Percentiles rank a stretch among this genome's conserved stretches.
These are phyloP conservation scores for Punctoribates punctum DNA, from an alignment of 2,888 invertebrate species.

Conservation along the genomic window DNA sequence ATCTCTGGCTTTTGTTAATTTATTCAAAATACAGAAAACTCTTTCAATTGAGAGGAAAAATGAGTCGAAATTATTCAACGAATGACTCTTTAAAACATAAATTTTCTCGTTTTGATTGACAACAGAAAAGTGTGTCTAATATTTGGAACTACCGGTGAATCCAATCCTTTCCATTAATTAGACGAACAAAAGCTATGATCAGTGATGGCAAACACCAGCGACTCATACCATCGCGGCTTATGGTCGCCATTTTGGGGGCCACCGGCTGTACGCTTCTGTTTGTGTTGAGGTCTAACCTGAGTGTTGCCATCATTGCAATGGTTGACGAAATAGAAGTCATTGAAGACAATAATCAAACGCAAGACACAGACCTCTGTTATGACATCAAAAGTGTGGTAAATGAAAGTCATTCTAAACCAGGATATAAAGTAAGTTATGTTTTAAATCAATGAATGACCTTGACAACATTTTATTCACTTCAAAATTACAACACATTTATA, in stretches of 20 bases:
- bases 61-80: no score
- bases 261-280: not conserved
- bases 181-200: not conserved
- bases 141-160: no score
- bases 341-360: not conserved
- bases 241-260: not conserved
- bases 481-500: no score
- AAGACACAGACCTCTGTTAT: not conserved
- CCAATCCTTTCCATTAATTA: not conserved
- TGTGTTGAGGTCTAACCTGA: slow-evolving; percentile 1
- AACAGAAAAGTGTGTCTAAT: no score
- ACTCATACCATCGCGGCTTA: not conserved
- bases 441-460: no score
- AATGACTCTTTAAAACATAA: no score
- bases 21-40: no score
- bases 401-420: not conserved
- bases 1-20: no score
- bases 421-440: not conserved
- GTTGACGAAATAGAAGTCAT: not conserved
- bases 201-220: not conserved
- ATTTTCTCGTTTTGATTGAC: no score
- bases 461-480: no score
- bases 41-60: no score
- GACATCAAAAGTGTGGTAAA: not conserved
- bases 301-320: slow-evolving; percentile 30